Conservation (phyloP, 2,113 vertebrate species). For the Martes martes region DNA sequence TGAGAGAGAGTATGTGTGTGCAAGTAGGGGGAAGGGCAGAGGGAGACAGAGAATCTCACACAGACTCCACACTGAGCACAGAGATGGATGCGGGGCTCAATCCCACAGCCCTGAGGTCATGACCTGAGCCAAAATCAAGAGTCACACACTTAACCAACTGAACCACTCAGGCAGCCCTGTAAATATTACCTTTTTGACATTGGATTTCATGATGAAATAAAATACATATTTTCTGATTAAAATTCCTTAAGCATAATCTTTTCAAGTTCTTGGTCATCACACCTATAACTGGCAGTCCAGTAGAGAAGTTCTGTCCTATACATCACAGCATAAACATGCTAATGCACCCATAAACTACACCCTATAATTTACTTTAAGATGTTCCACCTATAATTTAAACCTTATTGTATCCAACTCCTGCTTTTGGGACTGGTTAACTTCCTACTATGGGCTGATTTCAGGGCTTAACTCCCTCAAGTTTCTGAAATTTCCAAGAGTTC, state of each 20-base stretch:
- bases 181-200: neutral
- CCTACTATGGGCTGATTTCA: neutral
- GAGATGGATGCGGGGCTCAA: neutral
- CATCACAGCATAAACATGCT: conserved; percentile 1
- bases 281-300: neutral
- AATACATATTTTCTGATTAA: neutral
- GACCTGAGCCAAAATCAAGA: neutral
- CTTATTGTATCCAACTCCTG: conserved; percentile 13
- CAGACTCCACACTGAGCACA: neutral
- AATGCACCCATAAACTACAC: neutral
- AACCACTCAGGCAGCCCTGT: neutral
- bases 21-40: neutral
- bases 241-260: conserved; percentile 1
- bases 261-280: neutral
- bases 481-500: neutral
- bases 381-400: conserved; percentile 12
- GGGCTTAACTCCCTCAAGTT: neutral
- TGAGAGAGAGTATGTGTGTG: neutral
- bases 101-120: neutral
- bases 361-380: conserved; percentile 43
- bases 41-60: neutral
- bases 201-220: conserved; percentile 28
- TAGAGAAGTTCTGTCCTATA: conserved; percentile 6
- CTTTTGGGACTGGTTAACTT: neutral
- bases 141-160: neutral